A percentile compares a stretch with the other conserved stretches of the same genome.
phyloP scores from a whole-genome alignment of 2,113 vertebrate genomes.

The Nymphicus hollandicus region DNA sequence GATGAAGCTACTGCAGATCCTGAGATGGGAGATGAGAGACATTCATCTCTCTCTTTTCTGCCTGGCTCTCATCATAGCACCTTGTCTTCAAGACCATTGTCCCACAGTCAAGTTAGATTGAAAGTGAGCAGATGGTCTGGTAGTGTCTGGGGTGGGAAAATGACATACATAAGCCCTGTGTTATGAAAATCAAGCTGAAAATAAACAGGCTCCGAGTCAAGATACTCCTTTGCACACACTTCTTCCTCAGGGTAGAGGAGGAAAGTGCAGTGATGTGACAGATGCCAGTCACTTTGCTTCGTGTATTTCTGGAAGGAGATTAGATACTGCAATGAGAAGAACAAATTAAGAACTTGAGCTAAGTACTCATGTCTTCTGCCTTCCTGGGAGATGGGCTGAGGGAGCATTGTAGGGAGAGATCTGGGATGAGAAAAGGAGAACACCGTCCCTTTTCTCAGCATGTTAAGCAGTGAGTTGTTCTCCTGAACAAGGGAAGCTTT shows the following conservation, averaged over 20 bases:
- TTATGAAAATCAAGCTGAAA: slow-evolving; percentile 14
- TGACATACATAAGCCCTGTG: background rate
- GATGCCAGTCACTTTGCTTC: slow-evolving; percentile 8
- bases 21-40: background rate
- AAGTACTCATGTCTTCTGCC: background rate
- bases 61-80: background rate
- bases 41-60: background rate
- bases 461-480: background rate
- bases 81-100: background rate
- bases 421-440: background rate
- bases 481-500: background rate
- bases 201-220: slow-evolving; percentile 27
- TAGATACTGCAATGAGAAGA: background rate
- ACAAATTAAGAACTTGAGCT: background rate
- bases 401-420: background rate
- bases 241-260: background rate
- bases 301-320: background rate
- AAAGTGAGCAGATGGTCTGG: slow-evolving; percentile 29
- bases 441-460: background rate
- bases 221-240: background rate
- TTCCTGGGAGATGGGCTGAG: background rate
- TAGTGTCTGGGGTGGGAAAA: background rate
- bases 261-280: background rate
- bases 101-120: background rate
- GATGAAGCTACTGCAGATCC: background rate